phyloP scores from a whole-genome alignment of 2,113 vertebrate genomes.

The Pampusana beccarii region DNA sequence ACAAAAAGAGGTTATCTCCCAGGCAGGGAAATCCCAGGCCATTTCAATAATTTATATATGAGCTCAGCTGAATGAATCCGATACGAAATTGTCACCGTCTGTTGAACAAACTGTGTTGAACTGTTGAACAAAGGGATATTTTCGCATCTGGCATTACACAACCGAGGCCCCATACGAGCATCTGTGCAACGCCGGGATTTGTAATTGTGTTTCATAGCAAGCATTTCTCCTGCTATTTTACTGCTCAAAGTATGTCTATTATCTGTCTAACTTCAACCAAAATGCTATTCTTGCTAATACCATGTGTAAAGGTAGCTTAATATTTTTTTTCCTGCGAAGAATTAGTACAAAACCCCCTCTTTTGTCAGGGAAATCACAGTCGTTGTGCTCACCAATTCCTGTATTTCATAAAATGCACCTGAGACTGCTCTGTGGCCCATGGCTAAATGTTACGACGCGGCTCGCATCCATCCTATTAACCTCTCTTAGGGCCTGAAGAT shows the following conservation, averaged over 20 bases:
- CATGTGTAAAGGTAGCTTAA: background rate
- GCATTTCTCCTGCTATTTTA: background rate
- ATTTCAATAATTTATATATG: constrained; percentile 36
- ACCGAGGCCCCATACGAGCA: constrained; percentile 20
- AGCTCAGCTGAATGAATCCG: constrained; percentile 42
- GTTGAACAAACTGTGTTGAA: constrained; percentile 59
- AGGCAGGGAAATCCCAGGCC: constrained; percentile 53
- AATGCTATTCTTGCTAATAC: background rate
- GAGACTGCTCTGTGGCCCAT: background rate
- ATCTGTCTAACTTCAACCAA: background rate
- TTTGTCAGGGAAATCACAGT: background rate
- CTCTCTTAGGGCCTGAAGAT: background rate
- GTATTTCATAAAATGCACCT: background rate
- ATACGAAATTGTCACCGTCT: constrained; percentile 57
- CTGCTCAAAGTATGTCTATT: background rate
- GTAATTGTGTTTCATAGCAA: background rate
- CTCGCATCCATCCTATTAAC: background rate
- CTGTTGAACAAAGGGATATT: constrained; percentile 60
- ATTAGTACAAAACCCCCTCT: background rate
- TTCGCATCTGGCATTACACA: constrained; percentile 32
- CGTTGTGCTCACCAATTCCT: background rate
- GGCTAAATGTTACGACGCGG: background rate
- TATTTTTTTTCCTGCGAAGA: background rate
- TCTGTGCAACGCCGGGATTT: constrained; percentile 24
- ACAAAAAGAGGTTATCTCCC: constrained; percentile 1